These are phyloP conservation scores for Thelaira solivaga DNA, from an alignment of 2,888 invertebrate genomes.

Conservation along the genomic window DNA sequence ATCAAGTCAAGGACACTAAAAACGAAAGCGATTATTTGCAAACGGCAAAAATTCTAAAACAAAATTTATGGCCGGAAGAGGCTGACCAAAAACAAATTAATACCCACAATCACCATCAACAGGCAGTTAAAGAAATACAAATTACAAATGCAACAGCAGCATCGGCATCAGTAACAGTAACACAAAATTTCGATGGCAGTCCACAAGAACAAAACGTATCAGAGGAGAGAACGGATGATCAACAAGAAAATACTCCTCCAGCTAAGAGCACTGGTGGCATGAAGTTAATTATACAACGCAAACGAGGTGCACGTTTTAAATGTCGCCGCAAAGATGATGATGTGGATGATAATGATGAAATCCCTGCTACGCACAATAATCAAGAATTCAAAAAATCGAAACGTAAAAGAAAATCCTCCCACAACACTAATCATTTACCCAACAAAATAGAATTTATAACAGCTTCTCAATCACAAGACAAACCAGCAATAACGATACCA, in stretches of 20 bases:
- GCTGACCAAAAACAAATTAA: constrained; percentile 48
- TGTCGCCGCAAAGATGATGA: constrained; percentile 42
- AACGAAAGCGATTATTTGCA: not conserved
- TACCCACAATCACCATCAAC: not conserved
- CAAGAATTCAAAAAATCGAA: not conserved
- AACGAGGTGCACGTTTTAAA: constrained; percentile 47
- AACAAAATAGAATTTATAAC: constrained; percentile 5
- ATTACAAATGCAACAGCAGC: not conserved
- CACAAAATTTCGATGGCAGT: not conserved
- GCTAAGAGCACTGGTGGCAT: constrained; percentile 36
- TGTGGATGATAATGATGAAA: no score
- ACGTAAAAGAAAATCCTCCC: constrained; percentile 30
- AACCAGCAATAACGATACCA: not conserved
- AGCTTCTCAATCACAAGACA: not conserved
- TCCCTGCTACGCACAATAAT: not conserved
- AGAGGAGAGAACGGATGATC: not conserved
- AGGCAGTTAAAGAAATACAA: not conserved
- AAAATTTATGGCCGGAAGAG: constrained; percentile 44
- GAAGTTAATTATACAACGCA: constrained; percentile 58
- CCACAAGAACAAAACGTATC: not conserved
- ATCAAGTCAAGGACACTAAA: constrained; percentile 33
- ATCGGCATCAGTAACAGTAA: not conserved
- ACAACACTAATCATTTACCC: not conserved
- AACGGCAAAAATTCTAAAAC: not conserved
- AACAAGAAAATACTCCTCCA: constrained; percentile 31